These are phyloP conservation scores for Oxytorus armatus DNA, from an alignment of 2,888 invertebrate species.

Conservation along the genomic window DNA sequence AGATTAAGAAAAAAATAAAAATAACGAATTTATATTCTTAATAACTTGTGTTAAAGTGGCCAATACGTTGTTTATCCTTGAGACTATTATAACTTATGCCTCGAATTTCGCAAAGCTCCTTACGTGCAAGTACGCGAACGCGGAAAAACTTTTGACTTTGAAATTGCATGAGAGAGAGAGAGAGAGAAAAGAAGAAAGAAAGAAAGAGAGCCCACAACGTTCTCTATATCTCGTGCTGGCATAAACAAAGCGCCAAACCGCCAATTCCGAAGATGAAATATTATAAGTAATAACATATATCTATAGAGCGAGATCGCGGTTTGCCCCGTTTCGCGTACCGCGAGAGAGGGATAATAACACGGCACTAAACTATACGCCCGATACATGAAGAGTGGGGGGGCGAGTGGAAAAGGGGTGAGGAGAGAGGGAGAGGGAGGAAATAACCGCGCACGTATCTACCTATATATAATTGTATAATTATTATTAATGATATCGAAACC, in stretches of 20 bases:
- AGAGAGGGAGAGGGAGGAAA: constrained; percentile 70
- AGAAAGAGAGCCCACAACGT: constrained; percentile 34
- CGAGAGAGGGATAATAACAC: constrained; percentile 83
- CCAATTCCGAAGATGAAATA: constrained; percentile 84
- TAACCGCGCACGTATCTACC: constrained; percentile 73
- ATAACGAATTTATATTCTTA: too few species aligned
- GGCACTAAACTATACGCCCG: constrained; percentile 83
- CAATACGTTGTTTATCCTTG: too few species aligned
- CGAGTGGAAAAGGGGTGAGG: neutral
- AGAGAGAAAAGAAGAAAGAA: too few species aligned
- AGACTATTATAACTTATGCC: too few species aligned
- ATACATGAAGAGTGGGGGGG: constrained; percentile 70
- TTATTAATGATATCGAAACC: constrained; percentile 84
- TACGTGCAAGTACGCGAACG: neutral
- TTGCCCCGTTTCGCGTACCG: constrained; percentile 73
- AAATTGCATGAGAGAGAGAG: too few species aligned
- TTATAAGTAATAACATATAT: constrained; percentile 85
- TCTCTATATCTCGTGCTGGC: constrained; percentile 74
- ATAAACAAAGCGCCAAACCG: constrained; percentile 84
- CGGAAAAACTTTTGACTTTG: constrained; percentile 49
- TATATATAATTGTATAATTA: constrained; percentile 85
- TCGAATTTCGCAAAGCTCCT: too few species aligned
- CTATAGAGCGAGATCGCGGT: constrained; percentile 72
- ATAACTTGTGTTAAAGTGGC: too few species aligned
- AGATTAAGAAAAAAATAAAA: too few species aligned